These are phyloP conservation scores for Apocheima hispidaria DNA, from an alignment of 2,888 invertebrate genomes.

Conservation along the genomic window DNA sequence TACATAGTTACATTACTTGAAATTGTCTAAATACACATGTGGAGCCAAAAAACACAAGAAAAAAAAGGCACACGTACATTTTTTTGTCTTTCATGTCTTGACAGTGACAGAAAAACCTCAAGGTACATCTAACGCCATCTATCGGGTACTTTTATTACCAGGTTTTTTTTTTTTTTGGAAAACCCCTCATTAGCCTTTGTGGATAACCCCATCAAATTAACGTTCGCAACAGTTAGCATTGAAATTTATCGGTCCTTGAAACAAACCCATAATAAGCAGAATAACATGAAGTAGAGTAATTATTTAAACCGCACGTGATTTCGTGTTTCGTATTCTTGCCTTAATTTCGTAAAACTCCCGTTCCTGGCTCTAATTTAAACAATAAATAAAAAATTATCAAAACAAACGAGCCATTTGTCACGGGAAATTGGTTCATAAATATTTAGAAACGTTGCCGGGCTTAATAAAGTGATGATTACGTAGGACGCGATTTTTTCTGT, in stretches of 20 bases:
- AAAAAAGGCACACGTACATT: too few relatives aligned
- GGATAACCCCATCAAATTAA: conserved; percentile 14
- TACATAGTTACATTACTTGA: too few relatives aligned
- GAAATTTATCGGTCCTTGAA: conserved; percentile 31
- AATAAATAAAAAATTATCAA: conserved; percentile 63
- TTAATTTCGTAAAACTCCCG: conserved; percentile 46
- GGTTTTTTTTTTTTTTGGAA: too few relatives aligned
- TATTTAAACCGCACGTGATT: conserved; percentile 43
- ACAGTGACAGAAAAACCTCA: too few relatives aligned
- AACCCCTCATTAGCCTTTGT: neutral
- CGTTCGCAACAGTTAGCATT: conserved; percentile 18
- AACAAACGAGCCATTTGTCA: conserved; percentile 59
- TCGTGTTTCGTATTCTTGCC: conserved; percentile 35
- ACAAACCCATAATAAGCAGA: conserved; percentile 28
- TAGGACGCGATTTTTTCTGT: conserved; percentile 36
- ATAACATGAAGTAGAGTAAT: conserved; percentile 27
- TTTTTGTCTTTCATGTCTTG: too few relatives aligned
- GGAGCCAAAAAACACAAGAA: too few relatives aligned
- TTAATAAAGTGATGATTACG: conserved; percentile 60
- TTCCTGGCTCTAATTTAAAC: conserved; percentile 42
- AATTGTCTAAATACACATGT: too few relatives aligned
- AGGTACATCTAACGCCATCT: too few relatives aligned
- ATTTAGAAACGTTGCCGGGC: conserved; percentile 60
- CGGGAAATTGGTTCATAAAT: conserved; percentile 69
- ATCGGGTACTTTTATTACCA: too few relatives aligned